Evolutionary conservation across 2,797 vertebrate species (phyloP), one percentile per base, ranked within the genome.

Genomic region (Cephalopachus bancanus): DNA sequence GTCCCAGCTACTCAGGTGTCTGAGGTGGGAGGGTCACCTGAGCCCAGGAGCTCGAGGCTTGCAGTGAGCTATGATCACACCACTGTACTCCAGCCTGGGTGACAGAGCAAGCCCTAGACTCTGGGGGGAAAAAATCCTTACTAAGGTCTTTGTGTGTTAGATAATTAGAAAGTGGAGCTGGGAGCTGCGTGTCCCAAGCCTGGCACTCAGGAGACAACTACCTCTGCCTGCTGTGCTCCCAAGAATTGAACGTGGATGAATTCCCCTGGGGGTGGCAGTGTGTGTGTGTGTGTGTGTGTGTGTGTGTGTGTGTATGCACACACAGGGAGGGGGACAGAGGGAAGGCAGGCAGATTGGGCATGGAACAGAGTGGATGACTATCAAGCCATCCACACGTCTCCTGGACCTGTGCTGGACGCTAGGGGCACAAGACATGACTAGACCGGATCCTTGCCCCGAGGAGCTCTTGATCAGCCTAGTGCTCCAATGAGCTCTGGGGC

Each of bases 381-480:
- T 24, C 20, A 19, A 26, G 0, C 51, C 33, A 1, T 5, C 4
- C 12, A 20, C 1, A 0, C 2, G 59, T 30, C 22, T 10, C 7
- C 4, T 28, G 1, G 90, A 7, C 80, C 19, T 11, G 0, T 0
- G 1, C 59, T 0, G 1, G 17, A 11, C 28, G 0, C 24, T 2
- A 30, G 20, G 51, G 49, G 57, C 60, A 3, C 0, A 2, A 2
- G 22, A 20, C 1, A 0, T 0, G 1, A 53, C 22, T 7, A 16
- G 28, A 72, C 22, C 57, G 30, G 55, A 51, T 14, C 28, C 67
- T 37, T 49, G 11, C 19, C 17, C 53, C 0, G 10, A 10, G 16
- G 11, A 20, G 60, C n/a, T 53, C 26, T 10, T 16, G 20, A 44
- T 12, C 7, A 1, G 28, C 12, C 6, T 49, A 17, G 33, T 12